Evolutionary conservation across 2,888 invertebrate genomes (phyloP).

Genomic region (Fissipunctia ypsillon): DNA sequence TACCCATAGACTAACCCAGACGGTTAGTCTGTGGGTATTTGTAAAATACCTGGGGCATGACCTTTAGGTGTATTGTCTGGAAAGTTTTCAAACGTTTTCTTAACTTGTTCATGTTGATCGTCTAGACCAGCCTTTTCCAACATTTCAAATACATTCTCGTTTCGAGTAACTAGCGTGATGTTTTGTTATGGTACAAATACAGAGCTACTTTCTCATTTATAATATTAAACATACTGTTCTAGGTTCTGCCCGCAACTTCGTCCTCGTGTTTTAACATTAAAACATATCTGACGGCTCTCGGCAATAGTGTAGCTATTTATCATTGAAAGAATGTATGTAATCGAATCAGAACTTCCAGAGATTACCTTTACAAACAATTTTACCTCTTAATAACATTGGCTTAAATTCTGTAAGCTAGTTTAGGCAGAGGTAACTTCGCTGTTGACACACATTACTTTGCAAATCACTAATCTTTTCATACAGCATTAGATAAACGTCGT

Average conservation of each 20-base stretch:
- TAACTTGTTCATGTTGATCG: neutral
- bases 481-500: neutral
- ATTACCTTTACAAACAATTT: too few relatives aligned
- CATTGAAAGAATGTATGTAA: too few relatives aligned
- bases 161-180: neutral
- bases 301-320: too few relatives aligned
- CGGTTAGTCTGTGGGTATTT: neutral
- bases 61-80: constrained; percentile 8
- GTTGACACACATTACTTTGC: neutral
- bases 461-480: constrained; percentile 19
- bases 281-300: too few relatives aligned
- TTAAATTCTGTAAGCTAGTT: neutral
- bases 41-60: neutral
- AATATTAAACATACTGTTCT: too few relatives aligned
- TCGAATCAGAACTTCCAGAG: too few relatives aligned
- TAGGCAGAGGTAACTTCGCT: neutral
- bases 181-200: neutral
- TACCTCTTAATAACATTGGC: too few relatives aligned
- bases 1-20: too few relatives aligned
- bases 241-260: too few relatives aligned
- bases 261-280: too few relatives aligned
- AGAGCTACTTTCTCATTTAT: too few relatives aligned
- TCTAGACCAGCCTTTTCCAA: neutral
- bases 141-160: neutral
- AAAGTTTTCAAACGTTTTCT: constrained; percentile 15